Conservation (phyloP, 2,113 vertebrate genomes). For the Ranitomeya imitator region DNA sequence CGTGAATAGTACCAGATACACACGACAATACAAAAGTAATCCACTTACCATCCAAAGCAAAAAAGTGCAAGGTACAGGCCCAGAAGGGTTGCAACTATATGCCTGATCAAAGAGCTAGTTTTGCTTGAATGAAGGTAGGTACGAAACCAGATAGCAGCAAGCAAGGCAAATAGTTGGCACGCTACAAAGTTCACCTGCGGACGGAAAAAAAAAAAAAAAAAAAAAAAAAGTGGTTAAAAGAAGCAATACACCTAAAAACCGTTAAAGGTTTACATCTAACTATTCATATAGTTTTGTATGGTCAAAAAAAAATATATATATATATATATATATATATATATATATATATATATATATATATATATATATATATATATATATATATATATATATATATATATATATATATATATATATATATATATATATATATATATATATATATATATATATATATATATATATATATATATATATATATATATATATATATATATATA, state of each 20-base stretch:
- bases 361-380: too few relatives aligned
- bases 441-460: too few relatives aligned
- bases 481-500: too few relatives aligned
- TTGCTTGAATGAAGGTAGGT: constrained; percentile 95
- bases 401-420: too few relatives aligned
- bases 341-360: too few relatives aligned
- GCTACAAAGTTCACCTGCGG: constrained; percentile 96
- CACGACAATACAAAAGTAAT: background rate
- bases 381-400: too few relatives aligned
- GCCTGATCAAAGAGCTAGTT: constrained; percentile 93
- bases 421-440: too few relatives aligned
- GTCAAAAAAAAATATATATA: too few relatives aligned
- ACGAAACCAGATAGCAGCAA: constrained; percentile 94
- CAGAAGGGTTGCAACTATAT: constrained; percentile 92
- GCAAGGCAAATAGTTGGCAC: constrained; percentile 94
- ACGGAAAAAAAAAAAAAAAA: constrained; percentile 59
- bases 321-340: too few relatives aligned
- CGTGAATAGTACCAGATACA: background rate
- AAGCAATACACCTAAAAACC: background rate
- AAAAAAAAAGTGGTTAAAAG: constrained; percentile 18
- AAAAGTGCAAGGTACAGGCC: constrained; percentile 98
- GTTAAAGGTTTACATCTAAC: background rate
- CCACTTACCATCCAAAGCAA: constrained; percentile 98
- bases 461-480: too few relatives aligned
- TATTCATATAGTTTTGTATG: background rate